Evolutionary conservation across 2,797 vertebrate species (phyloP).

Genomic region (Myotis vivesi): DNA sequence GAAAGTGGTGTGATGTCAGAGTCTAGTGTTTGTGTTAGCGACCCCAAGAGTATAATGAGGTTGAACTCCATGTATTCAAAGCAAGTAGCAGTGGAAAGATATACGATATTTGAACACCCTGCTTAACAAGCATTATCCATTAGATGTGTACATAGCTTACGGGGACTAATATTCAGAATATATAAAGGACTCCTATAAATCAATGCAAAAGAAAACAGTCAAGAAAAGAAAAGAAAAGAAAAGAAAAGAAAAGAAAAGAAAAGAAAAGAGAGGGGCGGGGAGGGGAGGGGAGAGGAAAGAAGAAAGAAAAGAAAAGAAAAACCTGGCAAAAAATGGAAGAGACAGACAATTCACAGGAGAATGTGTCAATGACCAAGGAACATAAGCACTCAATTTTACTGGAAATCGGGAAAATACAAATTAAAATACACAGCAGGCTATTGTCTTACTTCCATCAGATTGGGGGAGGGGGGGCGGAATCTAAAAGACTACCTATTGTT

Average conservation of each 20-base stretch:
- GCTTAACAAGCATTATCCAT: not conserved
- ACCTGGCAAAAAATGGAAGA: not conserved
- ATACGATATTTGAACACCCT: not conserved
- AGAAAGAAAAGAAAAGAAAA: not conserved
- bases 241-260: not conserved
- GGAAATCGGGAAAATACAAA: not conserved
- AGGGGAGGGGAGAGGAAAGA: too few relatives aligned
- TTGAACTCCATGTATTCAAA: not conserved
- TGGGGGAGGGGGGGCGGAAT: not conserved
- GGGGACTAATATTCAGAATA: not conserved
- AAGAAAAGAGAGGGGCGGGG: too few relatives aligned
- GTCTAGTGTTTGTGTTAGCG: not conserved
- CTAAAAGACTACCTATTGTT: not conserved
- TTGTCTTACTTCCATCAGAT: not conserved
- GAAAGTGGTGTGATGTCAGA: not conserved
- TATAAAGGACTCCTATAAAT: not conserved
- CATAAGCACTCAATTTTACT: not conserved
- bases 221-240: not conserved
- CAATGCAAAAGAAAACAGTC: not conserved
- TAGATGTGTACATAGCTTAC: not conserved
- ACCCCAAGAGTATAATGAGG: not conserved
- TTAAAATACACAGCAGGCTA: not conserved
- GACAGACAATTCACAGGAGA: not conserved
- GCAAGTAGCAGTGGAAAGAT: not conserved
- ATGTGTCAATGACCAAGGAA: not conserved